Evolutionary conservation across 35 echinoderm and acorn worm species (phyloP).

Genomic region (Anneissia japonica): DNA sequence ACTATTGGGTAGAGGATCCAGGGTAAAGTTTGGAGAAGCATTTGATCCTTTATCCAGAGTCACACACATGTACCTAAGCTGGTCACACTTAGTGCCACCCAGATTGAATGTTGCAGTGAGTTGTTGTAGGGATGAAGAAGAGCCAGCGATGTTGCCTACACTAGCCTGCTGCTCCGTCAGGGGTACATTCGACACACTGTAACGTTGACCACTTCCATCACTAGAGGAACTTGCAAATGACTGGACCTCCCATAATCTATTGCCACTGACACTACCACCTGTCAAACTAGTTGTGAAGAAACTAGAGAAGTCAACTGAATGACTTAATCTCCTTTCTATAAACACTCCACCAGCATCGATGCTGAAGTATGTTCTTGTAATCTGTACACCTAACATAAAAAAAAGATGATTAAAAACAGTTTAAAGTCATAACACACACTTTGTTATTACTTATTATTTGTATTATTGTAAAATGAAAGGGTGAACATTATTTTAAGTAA

Average conservation of each 20-base stretch:
- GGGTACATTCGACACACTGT: not conserved
- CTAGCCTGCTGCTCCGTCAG: not conserved
- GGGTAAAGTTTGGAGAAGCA: constrained; percentile 11
- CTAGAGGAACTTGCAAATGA: constrained; percentile 12
- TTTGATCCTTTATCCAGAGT: constrained; percentile 20
- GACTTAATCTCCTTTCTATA: not conserved
- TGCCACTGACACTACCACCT: constrained; percentile 11
- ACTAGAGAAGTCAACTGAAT: not conserved
- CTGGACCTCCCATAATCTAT: constrained; percentile 44
- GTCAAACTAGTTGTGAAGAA: not conserved
- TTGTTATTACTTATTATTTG: no score
- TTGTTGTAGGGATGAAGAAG: not conserved
- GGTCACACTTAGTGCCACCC: constrained; percentile 9
- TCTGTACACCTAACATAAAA: not conserved
- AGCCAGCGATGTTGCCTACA: constrained; percentile 8
- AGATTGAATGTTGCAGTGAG: not conserved
- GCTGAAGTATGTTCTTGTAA: not conserved
- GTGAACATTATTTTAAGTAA: no score
- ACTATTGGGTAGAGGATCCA: not conserved
- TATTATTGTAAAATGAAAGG: no score
- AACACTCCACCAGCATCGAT: not conserved
- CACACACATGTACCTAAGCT: constrained; percentile 50
- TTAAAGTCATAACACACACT: no score
- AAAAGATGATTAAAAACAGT: not conserved
- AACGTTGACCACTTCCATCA: not conserved